Conservation (phyloP, 2,888 invertebrate genomes). For the Synergus gifuensis region DNA sequence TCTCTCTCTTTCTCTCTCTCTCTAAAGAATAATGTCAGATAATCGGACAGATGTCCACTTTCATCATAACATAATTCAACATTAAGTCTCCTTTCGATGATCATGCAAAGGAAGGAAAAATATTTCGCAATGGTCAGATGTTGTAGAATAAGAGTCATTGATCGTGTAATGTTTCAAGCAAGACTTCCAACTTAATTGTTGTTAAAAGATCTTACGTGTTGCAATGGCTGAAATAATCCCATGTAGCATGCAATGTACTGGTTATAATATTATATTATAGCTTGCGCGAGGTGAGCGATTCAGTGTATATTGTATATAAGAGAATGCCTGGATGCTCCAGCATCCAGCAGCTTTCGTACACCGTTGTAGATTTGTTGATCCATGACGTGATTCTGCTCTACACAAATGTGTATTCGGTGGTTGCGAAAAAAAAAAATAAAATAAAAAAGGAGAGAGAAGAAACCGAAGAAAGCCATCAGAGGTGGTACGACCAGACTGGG, state of each 20-base stretch:
- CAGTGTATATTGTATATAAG: neutral
- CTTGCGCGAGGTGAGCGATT: neutral
- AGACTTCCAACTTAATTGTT: constrained; percentile 23
- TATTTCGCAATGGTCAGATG: neutral
- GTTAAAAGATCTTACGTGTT: constrained; percentile 25
- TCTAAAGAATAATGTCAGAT: neutral
- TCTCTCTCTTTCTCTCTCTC: neutral
- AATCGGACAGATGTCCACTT: neutral
- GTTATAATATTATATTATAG: constrained; percentile 7
- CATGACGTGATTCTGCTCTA: constrained; percentile 63
- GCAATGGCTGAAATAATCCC: constrained; percentile 24
- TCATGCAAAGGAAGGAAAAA: neutral
- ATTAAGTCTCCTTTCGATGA: neutral
- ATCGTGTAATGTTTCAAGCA: neutral
- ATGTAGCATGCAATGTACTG: neutral
- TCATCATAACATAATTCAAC: neutral
- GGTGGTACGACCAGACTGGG: neutral
- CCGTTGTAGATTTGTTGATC: constrained; percentile 62
- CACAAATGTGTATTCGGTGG: constrained; percentile 9
- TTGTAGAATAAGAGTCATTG: neutral
- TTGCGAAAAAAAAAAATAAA: neutral
- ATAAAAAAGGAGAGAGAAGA: constrained; percentile 5
- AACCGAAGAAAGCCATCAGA: constrained; percentile 10
- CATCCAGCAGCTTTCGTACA: constrained; percentile 10
- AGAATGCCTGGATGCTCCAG: constrained; percentile 19